phyloP scores from a whole-genome alignment of 2,113 vertebrate genomes.

The Cryptoleucopteryx plumbea region DNA sequence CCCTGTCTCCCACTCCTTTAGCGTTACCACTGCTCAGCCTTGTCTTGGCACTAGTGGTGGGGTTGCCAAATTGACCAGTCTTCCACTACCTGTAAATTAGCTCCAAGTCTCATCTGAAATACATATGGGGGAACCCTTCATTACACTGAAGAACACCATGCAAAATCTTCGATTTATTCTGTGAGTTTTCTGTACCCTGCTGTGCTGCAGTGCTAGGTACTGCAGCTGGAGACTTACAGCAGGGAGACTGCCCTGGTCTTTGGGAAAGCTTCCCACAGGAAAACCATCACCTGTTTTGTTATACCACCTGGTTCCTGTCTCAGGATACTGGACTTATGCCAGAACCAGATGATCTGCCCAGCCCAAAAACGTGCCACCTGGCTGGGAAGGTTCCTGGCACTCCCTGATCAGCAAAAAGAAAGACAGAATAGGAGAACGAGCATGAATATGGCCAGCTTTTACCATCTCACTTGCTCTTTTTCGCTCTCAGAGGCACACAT shows the following conservation, averaged over 20 bases:
- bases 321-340: background rate
- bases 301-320: background rate
- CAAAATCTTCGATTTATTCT: background rate
- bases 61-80: background rate
- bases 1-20: background rate
- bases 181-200: accelerated
- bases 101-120: background rate
- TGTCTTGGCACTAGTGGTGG: background rate
- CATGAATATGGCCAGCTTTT: background rate
- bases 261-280: background rate
- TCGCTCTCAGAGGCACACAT: background rate
- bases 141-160: background rate
- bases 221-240: accelerated
- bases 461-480: background rate
- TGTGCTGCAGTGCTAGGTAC: background rate
- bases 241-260: accelerated
- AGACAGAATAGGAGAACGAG: background rate
- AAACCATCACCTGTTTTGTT: background rate
- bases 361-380: accelerated
- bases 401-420: background rate
- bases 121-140: accelerated
- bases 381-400: background rate
- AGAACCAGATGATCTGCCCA: background rate
- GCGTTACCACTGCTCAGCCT: background rate
- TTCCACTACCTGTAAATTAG: background rate